Base-by-base conservation (phyloP, 2,888 invertebrate species). In the Acrocyrtus sp. region DNA sequence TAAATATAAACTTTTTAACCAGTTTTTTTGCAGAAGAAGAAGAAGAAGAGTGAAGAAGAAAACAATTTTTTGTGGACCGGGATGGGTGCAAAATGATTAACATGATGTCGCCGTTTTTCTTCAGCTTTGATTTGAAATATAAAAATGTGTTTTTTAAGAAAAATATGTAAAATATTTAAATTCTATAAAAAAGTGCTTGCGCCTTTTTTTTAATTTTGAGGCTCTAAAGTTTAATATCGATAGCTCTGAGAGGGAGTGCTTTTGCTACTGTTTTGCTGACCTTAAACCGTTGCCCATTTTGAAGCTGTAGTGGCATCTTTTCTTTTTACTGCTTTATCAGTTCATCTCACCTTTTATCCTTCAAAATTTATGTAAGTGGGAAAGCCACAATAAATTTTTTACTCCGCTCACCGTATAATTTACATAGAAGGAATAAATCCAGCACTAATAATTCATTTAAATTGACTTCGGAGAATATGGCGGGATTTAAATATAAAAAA, bases 351-450 rank as follows among this genome's bases (percentile, higher is more conserved):
- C 21, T 48, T 22, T n/a, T n/a, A n/a, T n/a, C n/a, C n/a, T n/a
- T n/a, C n/a, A n/a, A n/a, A n/a, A n/a, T n/a, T n/a, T n/a, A n/a
- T n/a, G n/a, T 34, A 34, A 34, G 12, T 34, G 34, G 19, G 17
- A 22, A 22, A 48, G 34, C 43, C 53, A 45, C 53, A 57, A 57
- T 21, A 51, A 26, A 51, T 51, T 34, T 34, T 34, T 34, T 34
- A 34, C 12, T 34, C 34, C 12, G 12, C 34, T 34, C 34, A 34
- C 34, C 12, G 12, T 34, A 34, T 34, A 27, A 51, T 22, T 51
- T 51, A 51, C 51, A 51, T 15, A 51, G 27, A n/a, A 51, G 24
- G 8, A 26, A 19, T 19, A 45, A 34, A 34, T 34, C 34, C 34
- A 34, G 34, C 34, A 12, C 34, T 34, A 34, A 34, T 34, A 34